phyloP scores from a whole-genome alignment of 2,797 vertebrate species.

The Phrynocephalus forsythii region DNA sequence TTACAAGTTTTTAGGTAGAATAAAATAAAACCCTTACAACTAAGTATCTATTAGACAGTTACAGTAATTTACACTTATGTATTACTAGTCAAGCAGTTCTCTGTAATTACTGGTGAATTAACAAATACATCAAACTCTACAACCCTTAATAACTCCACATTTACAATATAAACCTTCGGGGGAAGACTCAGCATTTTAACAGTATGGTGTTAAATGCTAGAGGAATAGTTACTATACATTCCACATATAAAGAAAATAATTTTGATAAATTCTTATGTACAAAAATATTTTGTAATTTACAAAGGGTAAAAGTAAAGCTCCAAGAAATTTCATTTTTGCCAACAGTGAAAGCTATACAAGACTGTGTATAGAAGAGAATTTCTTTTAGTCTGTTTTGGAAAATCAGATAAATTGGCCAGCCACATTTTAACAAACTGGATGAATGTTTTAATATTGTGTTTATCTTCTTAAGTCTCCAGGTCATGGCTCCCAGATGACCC shows the following conservation, averaged over 20 bases:
- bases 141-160: background rate
- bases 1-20: conserved; percentile 43
- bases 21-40: conserved; percentile 45
- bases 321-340: conserved; percentile 7
- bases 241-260: conserved; percentile 42
- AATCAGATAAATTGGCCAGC: background rate
- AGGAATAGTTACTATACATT: conserved; percentile 16
- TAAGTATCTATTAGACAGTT: conserved; percentile 67
- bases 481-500: too few relatives aligned
- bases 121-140: conserved; percentile 3
- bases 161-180: conserved; percentile 13
- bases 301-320: conserved; percentile 14
- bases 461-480: too few relatives aligned
- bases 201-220: conserved; percentile 9
- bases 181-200: conserved; percentile 1
- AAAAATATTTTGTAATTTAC: conserved; percentile 35
- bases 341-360: conserved; percentile 3
- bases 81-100: conserved; percentile 75
- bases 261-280: conserved; percentile 33
- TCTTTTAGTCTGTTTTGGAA: background rate
- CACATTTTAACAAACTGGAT: too few relatives aligned
- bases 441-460: too few relatives aligned
- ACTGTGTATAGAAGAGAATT: background rate
- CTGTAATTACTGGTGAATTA: conserved; percentile 63
- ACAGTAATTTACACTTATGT: conserved; percentile 69